phyloP scores from a whole-genome alignment of 2,797 vertebrate species.

The Adelosebastes latens region DNA sequence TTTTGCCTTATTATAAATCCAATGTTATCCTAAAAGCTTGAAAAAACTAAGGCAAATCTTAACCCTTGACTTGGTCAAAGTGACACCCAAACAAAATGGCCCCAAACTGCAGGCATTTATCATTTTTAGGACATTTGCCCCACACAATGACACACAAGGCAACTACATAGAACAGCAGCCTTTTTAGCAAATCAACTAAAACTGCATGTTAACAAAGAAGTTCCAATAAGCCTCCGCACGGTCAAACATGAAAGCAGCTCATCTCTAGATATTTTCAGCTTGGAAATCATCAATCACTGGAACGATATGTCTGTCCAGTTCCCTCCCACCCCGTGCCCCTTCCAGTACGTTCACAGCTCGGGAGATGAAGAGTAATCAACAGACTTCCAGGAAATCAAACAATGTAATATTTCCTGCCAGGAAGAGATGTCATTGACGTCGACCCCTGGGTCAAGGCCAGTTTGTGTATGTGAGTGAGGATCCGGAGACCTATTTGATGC shows the following conservation, averaged over 20 bases:
- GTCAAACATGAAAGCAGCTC: neutral
- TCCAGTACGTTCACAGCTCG: constrained; percentile 13
- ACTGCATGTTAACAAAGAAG: neutral
- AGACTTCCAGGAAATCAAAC: constrained; percentile 50
- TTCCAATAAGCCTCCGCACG: neutral
- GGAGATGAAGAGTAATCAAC: constrained; percentile 42
- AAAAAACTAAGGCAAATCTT: neutral
- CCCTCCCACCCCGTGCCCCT: neutral
- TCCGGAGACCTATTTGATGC: constrained; percentile 23
- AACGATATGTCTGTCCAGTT: constrained; percentile 8
- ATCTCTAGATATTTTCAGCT: neutral
- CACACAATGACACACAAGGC: neutral
- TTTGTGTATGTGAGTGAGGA: constrained; percentile 26
- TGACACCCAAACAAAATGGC: neutral
- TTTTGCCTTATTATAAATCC: neutral
- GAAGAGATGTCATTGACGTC: constrained; percentile 35
- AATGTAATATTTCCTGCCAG: constrained; percentile 35
- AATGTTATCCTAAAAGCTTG: neutral
- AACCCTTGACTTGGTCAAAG: neutral
- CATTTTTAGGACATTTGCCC: neutral
- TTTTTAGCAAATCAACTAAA: neutral
- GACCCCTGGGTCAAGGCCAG: constrained; percentile 44
- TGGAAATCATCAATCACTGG: constrained; percentile 2
- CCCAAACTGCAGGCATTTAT: neutral
- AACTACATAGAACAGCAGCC: neutral